Base-by-base conservation (phyloP, 2,888 invertebrate species). In the Phengaris arion region DNA sequence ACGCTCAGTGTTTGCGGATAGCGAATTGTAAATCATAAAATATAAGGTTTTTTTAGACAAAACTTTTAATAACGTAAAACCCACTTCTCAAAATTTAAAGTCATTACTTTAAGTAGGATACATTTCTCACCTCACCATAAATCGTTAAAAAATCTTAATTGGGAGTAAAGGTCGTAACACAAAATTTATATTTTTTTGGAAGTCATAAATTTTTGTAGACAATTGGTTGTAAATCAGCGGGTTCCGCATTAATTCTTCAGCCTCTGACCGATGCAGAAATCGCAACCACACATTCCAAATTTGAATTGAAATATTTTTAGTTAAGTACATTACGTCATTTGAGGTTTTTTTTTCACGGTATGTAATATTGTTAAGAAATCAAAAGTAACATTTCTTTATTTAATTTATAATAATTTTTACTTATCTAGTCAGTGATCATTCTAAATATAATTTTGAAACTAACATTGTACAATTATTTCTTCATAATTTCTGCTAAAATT, bases 141-240 rank as follows among this genome's bases (percentile, higher is more conserved):
- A 35, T 64, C 12, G 35, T 64, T 35, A 12, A 64, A 35, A 55
- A 64, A 64, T 12, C 22, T 12, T 45, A 64, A 45, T 45, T 45
- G 35, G 13, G 45, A 22, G 35, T 13, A 64, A 35, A 64, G 35
- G 64, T 45, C 64, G 35, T 64, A 64, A 64, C 64, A 12, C 64
- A 64, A 35, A 35, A 64, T 64, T 64, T 35, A 64, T 64, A 64
- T 64, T 64, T 64, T 22, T 64, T 64, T 64, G 64, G 35, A 64
- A 45, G 64, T 45, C 64, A 64, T 64, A 64, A 64, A 64, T 64
- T 64, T 6, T 6, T 35, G 13, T 35, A 45, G 35, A 64, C 64
- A 45, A 64, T 64, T 64, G 64, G 64, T 64, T 45, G 35, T 64
- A 64, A 64, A 64, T 13, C 64, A 45, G 64, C 13, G 45, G 13